Conservation (phyloP, 2,797 vertebrate species). For the Peromyscus eremicus region DNA sequence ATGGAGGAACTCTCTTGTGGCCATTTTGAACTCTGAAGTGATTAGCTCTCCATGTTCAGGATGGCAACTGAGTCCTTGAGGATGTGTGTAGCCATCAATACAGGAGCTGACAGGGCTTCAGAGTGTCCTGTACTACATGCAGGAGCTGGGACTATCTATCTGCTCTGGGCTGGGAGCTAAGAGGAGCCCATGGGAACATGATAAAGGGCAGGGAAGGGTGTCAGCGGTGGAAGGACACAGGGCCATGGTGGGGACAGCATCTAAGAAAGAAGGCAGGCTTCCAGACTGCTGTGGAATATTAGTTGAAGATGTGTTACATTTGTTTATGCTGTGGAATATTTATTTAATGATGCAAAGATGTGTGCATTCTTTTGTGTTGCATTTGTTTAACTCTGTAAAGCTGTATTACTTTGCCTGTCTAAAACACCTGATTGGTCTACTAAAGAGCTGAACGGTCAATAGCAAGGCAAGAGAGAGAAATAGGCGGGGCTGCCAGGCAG, state of each 20-base stretch:
- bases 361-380: too few relatives aligned
- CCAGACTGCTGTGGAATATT: neutral
- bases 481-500: neutral
- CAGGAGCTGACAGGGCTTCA: neutral
- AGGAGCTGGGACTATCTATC: neutral
- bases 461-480: neutral
- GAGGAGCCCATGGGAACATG: fast-evolving
- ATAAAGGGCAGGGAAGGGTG: fast-evolving
- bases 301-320: neutral
- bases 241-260: fast-evolving
- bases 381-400: too few relatives aligned
- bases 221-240: neutral
- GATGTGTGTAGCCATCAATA: neutral
- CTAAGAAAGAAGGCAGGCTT: too few relatives aligned
- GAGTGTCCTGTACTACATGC: fast-evolving
- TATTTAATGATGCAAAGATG: too few relatives aligned
- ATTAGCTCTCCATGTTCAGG: neutral
- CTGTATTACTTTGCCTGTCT: neutral
- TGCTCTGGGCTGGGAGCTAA: too few relatives aligned
- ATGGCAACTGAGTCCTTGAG: neutral
- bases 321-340: neutral
- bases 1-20: neutral
- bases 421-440: neutral
- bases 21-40: neutral
- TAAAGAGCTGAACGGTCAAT: neutral